Evolutionary conservation across 2,113 vertebrate species (phyloP).

Genomic region (Strix aluco): DNA sequence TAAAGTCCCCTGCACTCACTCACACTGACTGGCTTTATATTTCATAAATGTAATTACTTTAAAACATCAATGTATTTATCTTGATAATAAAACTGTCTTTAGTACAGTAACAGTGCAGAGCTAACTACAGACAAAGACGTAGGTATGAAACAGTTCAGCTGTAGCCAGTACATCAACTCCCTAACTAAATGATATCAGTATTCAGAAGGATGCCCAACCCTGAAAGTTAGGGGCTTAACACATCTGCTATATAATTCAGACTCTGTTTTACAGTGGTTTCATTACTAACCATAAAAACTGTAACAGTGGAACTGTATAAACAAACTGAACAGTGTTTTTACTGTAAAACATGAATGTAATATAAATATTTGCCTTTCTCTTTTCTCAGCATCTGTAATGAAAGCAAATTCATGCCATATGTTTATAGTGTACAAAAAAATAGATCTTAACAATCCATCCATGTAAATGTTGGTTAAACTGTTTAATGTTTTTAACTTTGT

Average conservation of each 20-base stretch:
- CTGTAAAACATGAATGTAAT: constrained; percentile 85
- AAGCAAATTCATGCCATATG: constrained; percentile 83
- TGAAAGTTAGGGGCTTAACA: constrained; percentile 59
- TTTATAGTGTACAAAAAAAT: constrained; percentile 71
- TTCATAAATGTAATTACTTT: constrained; percentile 15
- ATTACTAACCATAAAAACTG: constrained; percentile 83
- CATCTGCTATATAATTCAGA: constrained; percentile 83
- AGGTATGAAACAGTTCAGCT: not conserved
- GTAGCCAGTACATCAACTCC: not conserved
- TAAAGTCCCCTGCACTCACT: not conserved
- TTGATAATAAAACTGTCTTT: not conserved
- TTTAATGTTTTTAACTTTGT: constrained; percentile 55
- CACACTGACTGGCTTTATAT: not conserved
- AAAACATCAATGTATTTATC: constrained; percentile 25
- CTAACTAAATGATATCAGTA: not conserved
- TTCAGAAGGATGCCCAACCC: constrained; percentile 29
- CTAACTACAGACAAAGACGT: not conserved
- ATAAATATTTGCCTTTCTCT: constrained; percentile 85
- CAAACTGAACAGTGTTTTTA: constrained; percentile 85
- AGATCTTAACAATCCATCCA: constrained; percentile 64
- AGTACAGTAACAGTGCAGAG: not conserved
- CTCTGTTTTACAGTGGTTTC: constrained; percentile 85
- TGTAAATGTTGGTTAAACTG: constrained; percentile 41
- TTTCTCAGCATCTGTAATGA: constrained; percentile 82
- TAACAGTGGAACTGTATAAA: constrained; percentile 90